Evolutionary conservation across 1,140 invertebrate genomes (phyloP).

Genomic region (Metopolophium dirhodum): DNA sequence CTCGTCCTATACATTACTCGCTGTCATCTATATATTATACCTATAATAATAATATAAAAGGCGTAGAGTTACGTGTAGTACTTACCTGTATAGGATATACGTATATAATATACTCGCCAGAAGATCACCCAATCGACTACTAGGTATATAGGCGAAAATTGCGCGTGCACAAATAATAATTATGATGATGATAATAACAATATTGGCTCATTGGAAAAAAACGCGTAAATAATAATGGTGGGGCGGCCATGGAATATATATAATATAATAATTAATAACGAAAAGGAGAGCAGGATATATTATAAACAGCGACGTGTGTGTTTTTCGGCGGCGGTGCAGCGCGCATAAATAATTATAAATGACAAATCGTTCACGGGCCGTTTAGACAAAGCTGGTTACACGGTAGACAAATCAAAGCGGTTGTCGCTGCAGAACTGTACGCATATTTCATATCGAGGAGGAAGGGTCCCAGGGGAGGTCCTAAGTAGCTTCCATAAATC

Average conservation of each 20-base stretch:
- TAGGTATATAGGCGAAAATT: not conserved
- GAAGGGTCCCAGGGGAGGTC: slow-evolving; percentile 19
- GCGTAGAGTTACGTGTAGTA: not conserved
- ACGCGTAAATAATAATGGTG: not conserved
- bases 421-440: slow-evolving; percentile 1
- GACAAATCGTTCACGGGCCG: slow-evolving; percentile 55
- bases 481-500: slow-evolving; percentile 49
- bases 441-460: slow-evolving; percentile 5
- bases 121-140: not conserved
- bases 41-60: not conserved
- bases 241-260: not conserved
- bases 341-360: slow-evolving; percentile 46
- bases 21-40: not conserved
- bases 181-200: not conserved
- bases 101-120: not conserved
- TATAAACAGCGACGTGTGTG: not conserved
- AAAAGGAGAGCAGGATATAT: not conserved
- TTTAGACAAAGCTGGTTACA: slow-evolving; percentile 46
- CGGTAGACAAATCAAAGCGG: slow-evolving; percentile 54
- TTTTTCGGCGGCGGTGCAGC: not conserved
- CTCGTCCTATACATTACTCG: not conserved
- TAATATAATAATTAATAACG: not conserved
- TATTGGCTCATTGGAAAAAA: not conserved
- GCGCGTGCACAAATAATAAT: not conserved
- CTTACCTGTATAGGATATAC: no score